These are phyloP conservation scores for Pipa parva DNA, from an alignment of 2,113 vertebrate species.

Conservation along the genomic window DNA sequence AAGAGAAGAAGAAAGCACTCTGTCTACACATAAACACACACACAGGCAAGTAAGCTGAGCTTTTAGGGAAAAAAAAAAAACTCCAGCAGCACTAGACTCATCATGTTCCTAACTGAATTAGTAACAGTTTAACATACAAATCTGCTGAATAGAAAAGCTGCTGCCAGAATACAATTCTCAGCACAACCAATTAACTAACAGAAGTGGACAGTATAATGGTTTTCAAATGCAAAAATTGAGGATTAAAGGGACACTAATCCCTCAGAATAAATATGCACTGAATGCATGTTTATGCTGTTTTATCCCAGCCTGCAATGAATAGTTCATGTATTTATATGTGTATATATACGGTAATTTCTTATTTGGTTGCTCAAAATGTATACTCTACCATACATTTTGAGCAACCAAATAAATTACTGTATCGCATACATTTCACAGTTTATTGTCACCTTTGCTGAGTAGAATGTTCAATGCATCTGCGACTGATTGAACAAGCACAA, in stretches of 20 bases:
- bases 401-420: no score
- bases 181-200: background rate
- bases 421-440: no score
- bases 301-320: no score
- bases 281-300: no score
- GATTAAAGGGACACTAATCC: background rate
- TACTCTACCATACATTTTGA: no score
- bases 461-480: no score
- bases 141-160: constrained; percentile 20
- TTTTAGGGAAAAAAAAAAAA: constrained; percentile 44
- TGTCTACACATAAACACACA: constrained; percentile 30
- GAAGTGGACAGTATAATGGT: constrained; percentile 2
- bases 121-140: constrained; percentile 26
- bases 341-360: no score
- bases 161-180: constrained; percentile 22
- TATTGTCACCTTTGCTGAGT: no score
- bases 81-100: constrained; percentile 33
- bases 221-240: background rate
- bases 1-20: constrained; percentile 44
- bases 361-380: no score
- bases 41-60: constrained; percentile 41
- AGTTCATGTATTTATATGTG: no score
- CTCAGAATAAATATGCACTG: no score
- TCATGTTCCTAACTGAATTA: constrained; percentile 36
- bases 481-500: no score